phyloP scores from a whole-genome alignment of 2,797 vertebrate species.

The Poecile montanus region DNA sequence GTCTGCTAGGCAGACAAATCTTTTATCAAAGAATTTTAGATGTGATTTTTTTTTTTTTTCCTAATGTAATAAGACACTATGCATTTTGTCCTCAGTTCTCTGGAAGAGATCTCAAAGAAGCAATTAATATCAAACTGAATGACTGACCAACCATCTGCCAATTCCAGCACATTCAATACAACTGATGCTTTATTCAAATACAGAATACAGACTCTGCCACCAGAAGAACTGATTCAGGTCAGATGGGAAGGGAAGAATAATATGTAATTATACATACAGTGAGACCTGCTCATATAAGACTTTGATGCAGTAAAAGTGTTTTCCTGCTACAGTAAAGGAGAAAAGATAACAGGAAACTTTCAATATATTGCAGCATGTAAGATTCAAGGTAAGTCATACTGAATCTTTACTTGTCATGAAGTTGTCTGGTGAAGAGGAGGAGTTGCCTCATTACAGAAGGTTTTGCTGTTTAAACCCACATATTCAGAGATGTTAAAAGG shows the following conservation, averaged over 20 bases:
- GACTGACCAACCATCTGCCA: constrained; percentile 60
- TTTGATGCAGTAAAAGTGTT: neutral
- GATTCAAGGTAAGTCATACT: neutral
- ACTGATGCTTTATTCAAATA: constrained; percentile 43
- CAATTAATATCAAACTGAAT: constrained; percentile 66
- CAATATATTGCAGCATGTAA: neutral
- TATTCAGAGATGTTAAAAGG: neutral
- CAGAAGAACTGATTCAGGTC: constrained; percentile 22
- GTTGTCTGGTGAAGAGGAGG: neutral
- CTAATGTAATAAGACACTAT: constrained; percentile 39
- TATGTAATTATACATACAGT: neutral
- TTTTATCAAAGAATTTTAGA: constrained; percentile 47
- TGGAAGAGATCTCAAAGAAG: constrained; percentile 56
- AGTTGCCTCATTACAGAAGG: neutral
- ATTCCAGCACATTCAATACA: constrained; percentile 51
- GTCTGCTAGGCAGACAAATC: constrained; percentile 16
- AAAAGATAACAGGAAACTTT: neutral
- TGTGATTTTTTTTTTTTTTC: constrained; percentile 41
- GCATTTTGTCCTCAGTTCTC: constrained; percentile 48
- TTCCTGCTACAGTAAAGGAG: neutral
- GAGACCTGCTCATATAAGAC: neutral
- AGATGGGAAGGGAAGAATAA: constrained; percentile 6
- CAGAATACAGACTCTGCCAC: constrained; percentile 22
- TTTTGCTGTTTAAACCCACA: neutral
- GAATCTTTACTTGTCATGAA: neutral